Base-by-base conservation (phyloP, 2,113 vertebrate genomes). In the Neogobius melanostomus region DNA sequence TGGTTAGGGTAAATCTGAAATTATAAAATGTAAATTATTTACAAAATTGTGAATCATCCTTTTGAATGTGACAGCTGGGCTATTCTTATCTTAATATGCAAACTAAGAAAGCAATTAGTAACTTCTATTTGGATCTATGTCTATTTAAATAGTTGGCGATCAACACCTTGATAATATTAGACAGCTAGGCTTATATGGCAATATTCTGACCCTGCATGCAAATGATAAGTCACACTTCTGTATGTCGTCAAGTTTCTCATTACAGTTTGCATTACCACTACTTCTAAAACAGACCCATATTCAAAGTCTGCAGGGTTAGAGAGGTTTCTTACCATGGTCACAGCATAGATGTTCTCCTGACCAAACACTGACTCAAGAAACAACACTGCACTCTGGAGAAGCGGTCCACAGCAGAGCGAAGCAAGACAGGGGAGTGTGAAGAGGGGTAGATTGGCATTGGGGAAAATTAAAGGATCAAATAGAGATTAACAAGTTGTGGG, bases 341-440 rank as follows among this genome's bases (percentile, higher is more conserved):
- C 57, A 6, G 84, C 68, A 87, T 84, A 71, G 88, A 91, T 42
- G 86, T 89, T 90, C 71, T 91, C 90, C 84, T 90, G 89, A 61
- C 91, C 91, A 76, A 93, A 81, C 75, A 90, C 43, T 79, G 90
- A 90, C 71, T 91, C 90, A 85, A 93, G 90, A 89, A 74, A 91
- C 83, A 87, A 87, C 72, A 91, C 82, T 61, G 89, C 87, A 89
- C 89, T 87, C 92, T 93, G 82, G 83, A 77, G 82, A 63, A 74
- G 70, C 75, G 68, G 74, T 57, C 54, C 69, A 80, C 67, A 67
- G 73, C 57, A 57, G 70, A 14, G 70, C 64, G 69, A 73, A 59
- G 64, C 56, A 15, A n/a, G 53, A 17, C 68, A 52, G 80, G 68
- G 65, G 57, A 75, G 44, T 48, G 16, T 51, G 54, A 44, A 16